A percentile compares a stretch with the other conserved stretches of the same genome.
phyloP scores from a whole-genome alignment of 2,797 vertebrate genomes.

The Martes flavigula region DNA sequence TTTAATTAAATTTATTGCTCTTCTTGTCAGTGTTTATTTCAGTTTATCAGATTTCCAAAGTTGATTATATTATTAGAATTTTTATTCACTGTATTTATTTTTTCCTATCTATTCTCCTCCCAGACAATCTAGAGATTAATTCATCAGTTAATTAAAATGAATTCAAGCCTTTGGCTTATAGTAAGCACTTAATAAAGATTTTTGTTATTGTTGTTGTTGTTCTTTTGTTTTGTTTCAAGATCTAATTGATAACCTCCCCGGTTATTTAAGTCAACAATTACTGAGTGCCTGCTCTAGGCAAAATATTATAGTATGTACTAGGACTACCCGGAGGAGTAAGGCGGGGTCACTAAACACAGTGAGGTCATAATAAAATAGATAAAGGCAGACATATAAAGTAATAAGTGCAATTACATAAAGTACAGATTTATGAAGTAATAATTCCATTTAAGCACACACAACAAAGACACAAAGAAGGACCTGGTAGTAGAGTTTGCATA shows the following conservation, averaged over 20 bases:
- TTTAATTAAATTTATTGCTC: slow-evolving; percentile 44
- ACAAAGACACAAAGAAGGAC: not conserved
- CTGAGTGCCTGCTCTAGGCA: not conserved
- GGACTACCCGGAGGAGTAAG: not conserved
- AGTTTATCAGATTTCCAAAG: not conserved
- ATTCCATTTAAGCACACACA: not conserved
- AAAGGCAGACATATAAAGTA: not conserved
- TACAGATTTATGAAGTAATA: not conserved
- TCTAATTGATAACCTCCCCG: not conserved
- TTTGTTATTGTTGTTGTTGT: not conserved
- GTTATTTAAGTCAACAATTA: slow-evolving; percentile 8
- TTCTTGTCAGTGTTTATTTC: slow-evolving; percentile 52
- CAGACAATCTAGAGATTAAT: slow-evolving; percentile 27
- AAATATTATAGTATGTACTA: not conserved
- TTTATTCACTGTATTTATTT: slow-evolving; percentile 10
- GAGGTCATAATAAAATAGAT: not conserved
- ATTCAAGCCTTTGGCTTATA: not conserved
- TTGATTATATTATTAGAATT: slow-evolving; percentile 26
- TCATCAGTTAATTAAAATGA: slow-evolving; percentile 44
- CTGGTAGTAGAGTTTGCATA: not conserved
- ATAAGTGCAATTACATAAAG: not conserved
- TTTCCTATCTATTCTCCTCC: not conserved
- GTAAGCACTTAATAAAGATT: not conserved
- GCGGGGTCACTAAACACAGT: not conserved
- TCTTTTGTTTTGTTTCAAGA: not conserved